Evolutionary conservation across 2,797 vertebrate genomes (phyloP), one percentile per base, ranked within the genome.

Genomic region (Valencia hispanica): DNA sequence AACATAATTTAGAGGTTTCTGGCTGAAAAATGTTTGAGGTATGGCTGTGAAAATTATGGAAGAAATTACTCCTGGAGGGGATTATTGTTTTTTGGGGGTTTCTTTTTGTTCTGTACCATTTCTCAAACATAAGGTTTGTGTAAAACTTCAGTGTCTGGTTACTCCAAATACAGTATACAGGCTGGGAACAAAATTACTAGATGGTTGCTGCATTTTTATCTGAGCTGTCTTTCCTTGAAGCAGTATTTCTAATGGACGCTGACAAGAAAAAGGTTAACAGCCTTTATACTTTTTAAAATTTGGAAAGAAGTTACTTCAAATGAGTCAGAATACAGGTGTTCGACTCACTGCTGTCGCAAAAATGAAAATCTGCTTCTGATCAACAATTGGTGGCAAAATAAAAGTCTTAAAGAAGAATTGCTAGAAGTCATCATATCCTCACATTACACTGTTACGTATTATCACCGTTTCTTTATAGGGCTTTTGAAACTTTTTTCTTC

Each of bases 1-100:
- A 70, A 73, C 76, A 61, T 51, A 73, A 79, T 71, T 27, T 79
- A 68, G 79, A 84, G 45, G 77, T 72, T 83, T 85, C 78, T 74
- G 85, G 75, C 68, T n/a, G 63, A 82, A 63, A 80, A 72, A 82
- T 74, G 68, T 84, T 84, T 77, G 84, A 84, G 77, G 81, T 72
- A 79, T 17, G 75, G 63, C 57, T 70, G 25, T 4, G 34, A 14
- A 78, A 74, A 82, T 68, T 78, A 71, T 73, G 80, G 77, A 80
- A 82, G 82, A 83, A 27, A 79, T 82, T 20, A 82, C 69, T 63
- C 39, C 68, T 70, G 65, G 55, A 69, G 68, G 72, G 55, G 70
- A 75, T 57, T 0, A 32, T 22, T 20, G n/a, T 34, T 18, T 51
- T 22, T 14, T n/a, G n/a, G n/a, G n/a, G n/a, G n/a, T 43, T 48